A percentile compares a stretch with the other conserved stretches of the same genome.
These are phyloP conservation scores for Mimas tiliae DNA, from an alignment of 2,888 invertebrate species.

Conservation along the genomic window DNA sequence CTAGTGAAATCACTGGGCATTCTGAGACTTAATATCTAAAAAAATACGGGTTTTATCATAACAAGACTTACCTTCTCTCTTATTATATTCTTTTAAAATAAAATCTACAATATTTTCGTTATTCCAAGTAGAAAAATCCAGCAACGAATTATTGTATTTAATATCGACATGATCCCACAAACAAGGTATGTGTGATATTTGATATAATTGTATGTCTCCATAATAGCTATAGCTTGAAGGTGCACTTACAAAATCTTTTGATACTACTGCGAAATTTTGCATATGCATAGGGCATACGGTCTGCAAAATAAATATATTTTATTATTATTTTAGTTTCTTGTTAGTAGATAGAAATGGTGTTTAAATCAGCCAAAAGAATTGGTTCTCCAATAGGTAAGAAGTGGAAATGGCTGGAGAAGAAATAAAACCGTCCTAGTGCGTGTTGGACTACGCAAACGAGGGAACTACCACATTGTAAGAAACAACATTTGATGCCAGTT, in stretches of 20 bases:
- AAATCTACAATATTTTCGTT: slow-evolving; percentile 77
- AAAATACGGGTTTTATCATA: no score
- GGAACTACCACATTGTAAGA: no score
- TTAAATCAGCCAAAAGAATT: no score
- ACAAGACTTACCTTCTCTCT: slow-evolving; percentile 82
- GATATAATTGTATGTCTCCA: slow-evolving; percentile 78
- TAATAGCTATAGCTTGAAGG: slow-evolving; percentile 67
- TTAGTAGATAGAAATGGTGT: no score
- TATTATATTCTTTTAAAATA: slow-evolving; percentile 83
- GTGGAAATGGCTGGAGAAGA: no score
- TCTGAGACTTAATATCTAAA: no score
- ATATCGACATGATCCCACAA: slow-evolving; percentile 75
- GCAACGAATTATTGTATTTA: slow-evolving; percentile 83
- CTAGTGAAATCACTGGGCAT: no score
- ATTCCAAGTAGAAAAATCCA: slow-evolving; percentile 63
- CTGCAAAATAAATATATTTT: slow-evolving; percentile 56
- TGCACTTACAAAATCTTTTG: slow-evolving; percentile 66
- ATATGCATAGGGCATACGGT: slow-evolving; percentile 82
- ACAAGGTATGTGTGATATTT: slow-evolving; percentile 78
- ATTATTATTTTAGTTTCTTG: neutral
- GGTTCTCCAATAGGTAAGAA: no score
- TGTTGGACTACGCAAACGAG: no score
- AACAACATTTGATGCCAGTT: no score
- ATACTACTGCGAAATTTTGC: slow-evolving; percentile 80
- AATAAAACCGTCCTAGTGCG: no score